Evolutionary conservation across 2,888 invertebrate species (phyloP), one percentile per base, ranked within the genome.

Genomic region (Deladenus siricidicola): DNA sequence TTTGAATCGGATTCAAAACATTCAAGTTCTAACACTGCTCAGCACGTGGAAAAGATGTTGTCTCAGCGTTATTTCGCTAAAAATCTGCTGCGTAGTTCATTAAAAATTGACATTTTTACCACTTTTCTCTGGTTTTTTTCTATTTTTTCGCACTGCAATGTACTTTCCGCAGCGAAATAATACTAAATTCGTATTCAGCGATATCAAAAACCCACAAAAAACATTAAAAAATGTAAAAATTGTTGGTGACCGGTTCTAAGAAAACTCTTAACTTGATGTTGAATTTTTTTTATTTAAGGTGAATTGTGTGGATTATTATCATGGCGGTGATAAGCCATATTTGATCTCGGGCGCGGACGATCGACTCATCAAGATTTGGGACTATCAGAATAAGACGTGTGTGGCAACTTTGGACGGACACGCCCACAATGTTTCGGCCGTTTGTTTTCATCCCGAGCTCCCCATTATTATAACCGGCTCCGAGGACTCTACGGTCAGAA

Each of bases 271-370:
- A n/a, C n/a, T n/a, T n/a, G n/a, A n/a, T n/a, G n/a, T n/a, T n/a
- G n/a, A n/a, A n/a, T n/a, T n/a, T n/a, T n/a, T n/a, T n/a, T n/a
- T n/a, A n/a, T n/a, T n/a, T 54, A 39, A 70, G 70, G 71, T 96
- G 0, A 99, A 99, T 80, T 96, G 96, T 81, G 91, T 98, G 0
- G 96, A 98, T 81, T 99, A 98, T 79, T 99, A 98, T 80, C 89
- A 93, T 78, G 96, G 93, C 6, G 96, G 94, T 4, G 98, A 99
- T 79, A 99, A 99, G 78, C 98, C 98, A 0, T 99, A 98, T 80
- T 84, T 98, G 56, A 96, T 94, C 78, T 96, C 96, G 54, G 98
- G 98, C 2, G 96, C 96, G 29, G 98, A 99, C 80, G 98, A 99
- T 81, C 86, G 91, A 56, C 84, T 89, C 48, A 93, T 96, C 4